Evolutionary conservation across 2,113 vertebrate species (phyloP), one percentile per base, ranked within the genome.

Genomic region (Hippocampus comes): DNA sequence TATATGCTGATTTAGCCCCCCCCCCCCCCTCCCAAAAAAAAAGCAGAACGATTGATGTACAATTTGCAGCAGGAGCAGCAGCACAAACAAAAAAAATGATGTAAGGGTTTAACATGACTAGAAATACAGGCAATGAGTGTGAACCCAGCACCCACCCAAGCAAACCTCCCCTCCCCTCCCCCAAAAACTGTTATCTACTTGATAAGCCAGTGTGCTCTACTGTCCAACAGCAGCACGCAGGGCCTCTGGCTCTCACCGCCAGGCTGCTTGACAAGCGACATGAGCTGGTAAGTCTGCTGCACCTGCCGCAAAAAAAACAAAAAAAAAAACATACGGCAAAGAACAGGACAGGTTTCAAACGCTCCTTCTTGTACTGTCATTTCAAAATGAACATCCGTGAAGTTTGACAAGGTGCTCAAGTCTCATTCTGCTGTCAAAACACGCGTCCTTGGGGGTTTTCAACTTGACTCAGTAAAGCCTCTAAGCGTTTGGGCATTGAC

Each of bases 211-310:
- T 49, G 46, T 74, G 80, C 67, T 63, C 0, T 49, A 42, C 83
- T 76, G 80, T 82, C 71, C 79, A 49, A 56, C 79, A 42, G 67
- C 64, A 66, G n/a, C 42, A 17, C 14, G 64, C 71, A 63, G 27
- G 72, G 63, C 76, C 51, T 23, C 68, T 17, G 25, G 67, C 64
- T 70, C 30, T 51, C 64, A 68, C 64, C 23, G 64, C 60, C 64
- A 41, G 0, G 60, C 72, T 48, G 63, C 67, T 72, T 11, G 49
- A 69, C 6, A 59, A 71, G 42, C 63, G 55, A 71, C 68, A 74
- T 30, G 0, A 63, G 65, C 80, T 74, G 86, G 88, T 89, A 83
- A 78, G 86, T 55, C 46, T 49, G 42, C 72, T 53, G n/a, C 69
- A 63, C 64, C 66, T 76, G 17, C 42, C 12, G 43, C 43, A 3